A percentile compares a stretch with the other conserved stretches of the same genome.
Conservation (phyloP, 1,140 invertebrate species). For the Aphaenogaster floridana region DNA sequence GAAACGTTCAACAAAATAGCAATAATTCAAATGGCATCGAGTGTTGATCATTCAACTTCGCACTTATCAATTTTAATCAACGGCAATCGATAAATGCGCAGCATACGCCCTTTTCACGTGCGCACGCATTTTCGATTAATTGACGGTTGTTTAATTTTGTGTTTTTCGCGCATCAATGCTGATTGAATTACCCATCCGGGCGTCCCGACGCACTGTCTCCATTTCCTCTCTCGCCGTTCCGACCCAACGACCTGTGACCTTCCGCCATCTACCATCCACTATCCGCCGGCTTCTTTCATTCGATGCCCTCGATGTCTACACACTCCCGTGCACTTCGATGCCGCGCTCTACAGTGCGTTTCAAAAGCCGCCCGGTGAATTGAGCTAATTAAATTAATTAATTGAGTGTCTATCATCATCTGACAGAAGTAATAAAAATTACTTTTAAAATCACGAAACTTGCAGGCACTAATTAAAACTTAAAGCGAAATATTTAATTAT, state of each 20-base stretch:
- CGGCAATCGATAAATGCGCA: neutral
- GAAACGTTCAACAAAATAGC: neutral
- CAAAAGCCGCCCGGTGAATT: neutral
- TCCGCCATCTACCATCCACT: conserved; percentile 46
- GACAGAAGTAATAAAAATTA: neutral
- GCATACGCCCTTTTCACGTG: neutral
- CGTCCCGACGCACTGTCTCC: conserved; percentile 40
- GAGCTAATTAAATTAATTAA: conserved; percentile 46
- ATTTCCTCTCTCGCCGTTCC: conserved; percentile 55
- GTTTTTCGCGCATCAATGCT: conserved; percentile 55
- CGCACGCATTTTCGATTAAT: conserved; percentile 29
- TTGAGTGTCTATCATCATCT: neutral
- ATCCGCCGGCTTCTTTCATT: conserved; percentile 57
- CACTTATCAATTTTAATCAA: conserved; percentile 13
- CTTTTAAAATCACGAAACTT: neutral
- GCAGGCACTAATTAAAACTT: neutral
- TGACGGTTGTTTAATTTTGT: conserved; percentile 32
- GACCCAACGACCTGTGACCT: conserved; percentile 55
- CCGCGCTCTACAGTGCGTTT: conserved; percentile 22
- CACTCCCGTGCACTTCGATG: conserved; percentile 45
- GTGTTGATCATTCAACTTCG: neutral
- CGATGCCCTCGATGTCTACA: conserved; percentile 48
- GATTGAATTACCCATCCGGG: conserved; percentile 48
- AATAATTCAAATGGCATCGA: neutral
- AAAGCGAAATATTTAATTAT: neutral